These are phyloP conservation scores for Hemicordylus capensis DNA, from an alignment of 2,113 vertebrate genomes.

Conservation along the genomic window DNA sequence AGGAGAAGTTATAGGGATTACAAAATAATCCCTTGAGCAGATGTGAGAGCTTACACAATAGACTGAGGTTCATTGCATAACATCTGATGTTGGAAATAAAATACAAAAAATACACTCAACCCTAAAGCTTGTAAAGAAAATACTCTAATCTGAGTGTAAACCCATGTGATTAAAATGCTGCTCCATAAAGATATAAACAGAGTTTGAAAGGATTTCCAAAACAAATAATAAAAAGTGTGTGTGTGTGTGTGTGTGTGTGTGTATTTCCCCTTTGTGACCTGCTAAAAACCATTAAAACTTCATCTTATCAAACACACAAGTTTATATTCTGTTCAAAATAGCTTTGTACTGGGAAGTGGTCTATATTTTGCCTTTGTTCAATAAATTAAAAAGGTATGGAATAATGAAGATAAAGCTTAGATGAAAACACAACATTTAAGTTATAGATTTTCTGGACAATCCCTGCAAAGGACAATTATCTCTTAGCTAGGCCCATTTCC, in stretches of 20 bases:
- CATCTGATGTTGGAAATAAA: constrained; percentile 49
- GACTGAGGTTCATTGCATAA: constrained; percentile 37
- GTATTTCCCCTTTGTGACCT: constrained; percentile 74
- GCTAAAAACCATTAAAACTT: constrained; percentile 63
- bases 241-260: too few species aligned
- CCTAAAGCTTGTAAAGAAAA: constrained; percentile 60
- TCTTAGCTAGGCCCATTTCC: neutral
- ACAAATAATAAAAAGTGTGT: constrained; percentile 64
- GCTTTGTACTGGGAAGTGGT: constrained; percentile 55
- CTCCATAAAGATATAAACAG: constrained; percentile 63
- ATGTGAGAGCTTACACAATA: constrained; percentile 48
- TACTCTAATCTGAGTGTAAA: constrained; percentile 65
- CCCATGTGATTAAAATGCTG: constrained; percentile 69
- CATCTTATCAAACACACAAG: constrained; percentile 62
- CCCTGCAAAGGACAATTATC: neutral
- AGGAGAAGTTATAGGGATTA: constrained; percentile 27
- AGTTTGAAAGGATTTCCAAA: constrained; percentile 66
- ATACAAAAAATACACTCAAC: constrained; percentile 30
- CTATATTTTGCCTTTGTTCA: constrained; percentile 44
- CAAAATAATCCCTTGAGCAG: constrained; percentile 42
- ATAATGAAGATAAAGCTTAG: constrained; percentile 51
- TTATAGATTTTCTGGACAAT: constrained; percentile 38
- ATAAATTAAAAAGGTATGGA: constrained; percentile 37
- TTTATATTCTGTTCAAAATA: constrained; percentile 51
- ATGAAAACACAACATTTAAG: constrained; percentile 37